These are phyloP conservation scores for Turnix velox DNA, from an alignment of 2,113 vertebrate species.

Conservation along the genomic window DNA sequence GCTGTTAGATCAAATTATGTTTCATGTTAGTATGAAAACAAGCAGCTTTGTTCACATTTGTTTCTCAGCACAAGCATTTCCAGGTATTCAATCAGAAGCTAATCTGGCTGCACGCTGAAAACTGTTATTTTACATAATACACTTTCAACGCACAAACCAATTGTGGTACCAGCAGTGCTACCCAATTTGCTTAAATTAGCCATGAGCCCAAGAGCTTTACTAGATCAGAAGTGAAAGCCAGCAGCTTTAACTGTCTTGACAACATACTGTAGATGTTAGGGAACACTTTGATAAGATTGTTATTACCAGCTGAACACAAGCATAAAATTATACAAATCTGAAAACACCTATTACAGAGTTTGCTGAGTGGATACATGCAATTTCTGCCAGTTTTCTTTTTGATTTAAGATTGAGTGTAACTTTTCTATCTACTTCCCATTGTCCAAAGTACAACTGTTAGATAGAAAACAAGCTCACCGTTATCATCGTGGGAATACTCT, in stretches of 20 bases:
- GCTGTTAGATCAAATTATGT: background rate
- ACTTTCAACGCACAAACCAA: background rate
- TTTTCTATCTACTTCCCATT: background rate
- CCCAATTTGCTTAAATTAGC: background rate
- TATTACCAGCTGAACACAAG: background rate
- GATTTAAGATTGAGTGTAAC: background rate
- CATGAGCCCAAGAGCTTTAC: background rate
- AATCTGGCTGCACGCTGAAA: background rate
- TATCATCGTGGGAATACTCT: constrained; percentile 97
- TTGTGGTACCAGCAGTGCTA: background rate
- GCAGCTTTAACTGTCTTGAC: background rate
- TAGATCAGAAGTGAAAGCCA: background rate
- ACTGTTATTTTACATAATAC: background rate
- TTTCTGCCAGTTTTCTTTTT: background rate
- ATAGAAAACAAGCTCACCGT: constrained; percentile 77
- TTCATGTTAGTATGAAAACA: background rate
- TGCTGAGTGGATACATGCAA: background rate
- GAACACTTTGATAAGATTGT: background rate
- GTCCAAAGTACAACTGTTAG: background rate
- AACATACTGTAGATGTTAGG: background rate
- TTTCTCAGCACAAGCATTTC: background rate
- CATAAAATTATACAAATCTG: background rate
- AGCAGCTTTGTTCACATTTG: background rate
- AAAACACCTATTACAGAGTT: background rate
- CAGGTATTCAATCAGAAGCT: background rate